Conservation (phyloP, 2,888 invertebrate species). For the Pseudococcus viburni region DNA sequence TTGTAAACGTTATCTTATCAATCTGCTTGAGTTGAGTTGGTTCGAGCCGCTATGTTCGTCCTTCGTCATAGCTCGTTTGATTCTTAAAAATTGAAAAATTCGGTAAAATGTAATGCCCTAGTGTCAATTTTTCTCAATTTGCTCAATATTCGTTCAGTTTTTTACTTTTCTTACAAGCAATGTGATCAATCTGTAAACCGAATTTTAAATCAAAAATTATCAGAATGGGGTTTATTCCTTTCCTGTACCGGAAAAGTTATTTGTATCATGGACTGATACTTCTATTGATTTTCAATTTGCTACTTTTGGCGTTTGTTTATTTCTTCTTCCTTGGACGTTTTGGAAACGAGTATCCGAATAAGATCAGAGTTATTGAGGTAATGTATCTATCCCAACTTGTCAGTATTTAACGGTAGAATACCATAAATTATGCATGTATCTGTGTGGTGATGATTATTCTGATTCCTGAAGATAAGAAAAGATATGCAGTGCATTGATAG, state of each 20-base stretch:
- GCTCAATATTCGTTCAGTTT: background rate
- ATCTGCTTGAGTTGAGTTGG: background rate
- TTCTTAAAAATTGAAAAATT: background rate
- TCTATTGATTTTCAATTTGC: conserved; percentile 24
- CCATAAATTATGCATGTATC: background rate
- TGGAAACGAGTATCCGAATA: background rate
- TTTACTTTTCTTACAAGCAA: background rate
- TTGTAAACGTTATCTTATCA: background rate
- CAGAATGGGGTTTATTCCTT: background rate
- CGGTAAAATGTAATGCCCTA: background rate
- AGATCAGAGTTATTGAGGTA: conserved; percentile 17
- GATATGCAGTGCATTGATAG: too few species aligned
- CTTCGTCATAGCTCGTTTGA: background rate
- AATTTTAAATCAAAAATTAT: background rate
- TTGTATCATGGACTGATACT: background rate
- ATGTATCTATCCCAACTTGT: background rate
- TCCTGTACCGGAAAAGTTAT: background rate
- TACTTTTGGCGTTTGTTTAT: background rate
- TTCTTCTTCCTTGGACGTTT: conserved; percentile 20
- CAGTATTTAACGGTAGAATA: background rate
- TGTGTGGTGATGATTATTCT: background rate
- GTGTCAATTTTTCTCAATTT: background rate
- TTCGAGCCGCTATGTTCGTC: background rate
- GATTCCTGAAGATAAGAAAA: too few species aligned
- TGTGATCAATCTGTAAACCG: background rate